Base-by-base conservation (phyloP, 2,888 invertebrate genomes). In the Spodoptera picta region DNA sequence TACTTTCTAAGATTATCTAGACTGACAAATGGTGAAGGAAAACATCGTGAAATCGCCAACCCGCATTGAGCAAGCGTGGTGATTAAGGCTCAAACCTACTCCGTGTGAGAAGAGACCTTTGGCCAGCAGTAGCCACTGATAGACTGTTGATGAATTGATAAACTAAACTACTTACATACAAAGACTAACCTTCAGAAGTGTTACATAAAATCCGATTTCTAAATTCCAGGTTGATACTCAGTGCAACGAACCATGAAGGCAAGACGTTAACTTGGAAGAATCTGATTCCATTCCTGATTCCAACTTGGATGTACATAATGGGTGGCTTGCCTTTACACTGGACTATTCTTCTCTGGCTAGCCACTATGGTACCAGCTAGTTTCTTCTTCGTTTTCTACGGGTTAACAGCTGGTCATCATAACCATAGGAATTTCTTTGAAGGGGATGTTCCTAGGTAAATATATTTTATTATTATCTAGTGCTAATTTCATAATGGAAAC, bases 351-450 rank as follows among this genome's bases (percentile, higher is more conserved):
- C 80, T 95, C 51, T 97, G 97, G 96, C 61, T 96, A 0, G 80
- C 91, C 0, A 92, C 95, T 0, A 73, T 95, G 6, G 50, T 95
- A 23, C 75, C 92, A 0, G 90, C 92, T 1, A 96, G 97, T 74
- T 95, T 96, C 65, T 82, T 95, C 12, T 97, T 98, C 80, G 92
- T 93, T 3, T 64, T 96, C 0, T 96, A 96, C 65, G 97, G 97
- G 0, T 77, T 97, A 45, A 97, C 96, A 70, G 98, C 97, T 3
- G 97, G 97, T 0, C 98, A 98, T 90, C 98, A 98, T 83, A 96
- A 97, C 80, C 97, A 97, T 1, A 95, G 96, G 42, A 96, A 97
- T 63, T 97, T 97, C 87, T 98, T 98, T 81, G 98, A 98, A 81
- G 98, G 98, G 9, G 98, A 98, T 87, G 87, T 95, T 31, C 95